Conservation (phyloP, 2,113 vertebrate species). For the Phalacrocorax aristotelis region DNA sequence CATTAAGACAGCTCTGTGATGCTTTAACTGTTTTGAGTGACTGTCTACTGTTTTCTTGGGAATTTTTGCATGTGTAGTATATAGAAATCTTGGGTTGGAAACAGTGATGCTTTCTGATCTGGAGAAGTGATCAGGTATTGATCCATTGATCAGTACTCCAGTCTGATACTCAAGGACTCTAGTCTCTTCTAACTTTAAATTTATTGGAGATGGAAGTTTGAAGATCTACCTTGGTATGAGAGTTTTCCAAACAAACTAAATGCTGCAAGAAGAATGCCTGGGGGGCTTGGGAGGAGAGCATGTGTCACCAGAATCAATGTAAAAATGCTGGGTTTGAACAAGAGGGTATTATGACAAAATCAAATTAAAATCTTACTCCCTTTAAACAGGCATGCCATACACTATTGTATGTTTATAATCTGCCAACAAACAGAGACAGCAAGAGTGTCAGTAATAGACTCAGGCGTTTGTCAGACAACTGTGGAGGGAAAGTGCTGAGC, state of each 20-base stretch:
- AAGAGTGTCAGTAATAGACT: conserved; percentile 92
- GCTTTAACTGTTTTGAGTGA: background rate
- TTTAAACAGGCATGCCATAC: conserved; percentile 87
- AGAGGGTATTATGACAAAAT: background rate
- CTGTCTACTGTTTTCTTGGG: background rate
- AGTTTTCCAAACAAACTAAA: background rate
- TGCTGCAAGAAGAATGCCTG: background rate
- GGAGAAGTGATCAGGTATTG: background rate
- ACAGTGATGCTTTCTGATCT: background rate
- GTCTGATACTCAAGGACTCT: background rate
- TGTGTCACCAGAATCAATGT: background rate
- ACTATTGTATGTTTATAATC: conserved; percentile 94
- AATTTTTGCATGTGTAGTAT: background rate
- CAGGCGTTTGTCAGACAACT: conserved; percentile 94
- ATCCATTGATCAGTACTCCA: background rate
- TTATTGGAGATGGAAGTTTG: background rate
- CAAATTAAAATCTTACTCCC: background rate
- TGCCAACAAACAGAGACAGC: conserved; percentile 91
- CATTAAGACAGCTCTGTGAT: background rate
- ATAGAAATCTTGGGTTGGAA: background rate
- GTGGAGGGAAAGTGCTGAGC: conserved; percentile 94
- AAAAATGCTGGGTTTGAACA: background rate
- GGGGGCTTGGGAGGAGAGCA: accelerated
- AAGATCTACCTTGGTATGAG: background rate
- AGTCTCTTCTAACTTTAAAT: background rate